phyloP scores from a whole-genome alignment of 2,113 vertebrate genomes.

The Triplophysa rosa region DNA sequence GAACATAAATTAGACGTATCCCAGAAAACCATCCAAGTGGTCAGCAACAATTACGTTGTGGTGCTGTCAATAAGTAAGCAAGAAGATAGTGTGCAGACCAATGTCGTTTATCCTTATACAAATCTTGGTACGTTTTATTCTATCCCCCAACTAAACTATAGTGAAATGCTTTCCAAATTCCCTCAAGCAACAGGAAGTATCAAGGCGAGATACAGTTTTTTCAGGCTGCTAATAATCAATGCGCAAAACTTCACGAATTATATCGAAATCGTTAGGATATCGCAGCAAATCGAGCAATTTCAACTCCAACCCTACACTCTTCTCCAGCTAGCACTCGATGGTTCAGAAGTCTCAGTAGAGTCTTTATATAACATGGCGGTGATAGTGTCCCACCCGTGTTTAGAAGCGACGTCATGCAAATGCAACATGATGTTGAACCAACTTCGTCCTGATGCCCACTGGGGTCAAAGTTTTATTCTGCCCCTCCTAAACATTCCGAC shows the following conservation, averaged over 20 bases:
- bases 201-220: slow-evolving; percentile 27
- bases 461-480: slow-evolving; percentile 47
- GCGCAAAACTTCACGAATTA: accelerated
- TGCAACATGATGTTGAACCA: slow-evolving; percentile 61
- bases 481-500: background rate
- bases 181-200: background rate
- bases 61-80: slow-evolving; percentile 47
- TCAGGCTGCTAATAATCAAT: slow-evolving; percentile 66
- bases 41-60: background rate
- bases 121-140: slow-evolving; percentile 54
- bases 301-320: background rate
- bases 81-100: slow-evolving; percentile 57
- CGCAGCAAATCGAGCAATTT: background rate
- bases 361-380: slow-evolving; percentile 36
- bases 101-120: slow-evolving; percentile 48
- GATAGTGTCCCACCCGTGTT: slow-evolving; percentile 65
- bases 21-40: background rate
- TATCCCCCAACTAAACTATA: slow-evolving; percentile 53
- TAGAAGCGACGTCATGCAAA: slow-evolving; percentile 27
- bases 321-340: slow-evolving; percentile 16
- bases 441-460: slow-evolving; percentile 25
- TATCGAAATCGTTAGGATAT: background rate
- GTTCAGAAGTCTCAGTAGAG: accelerated
- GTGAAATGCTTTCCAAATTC: background rate
- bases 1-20: accelerated